Base-by-base conservation (phyloP, 2,113 vertebrate species). In the Pteropus alecto region DNA sequence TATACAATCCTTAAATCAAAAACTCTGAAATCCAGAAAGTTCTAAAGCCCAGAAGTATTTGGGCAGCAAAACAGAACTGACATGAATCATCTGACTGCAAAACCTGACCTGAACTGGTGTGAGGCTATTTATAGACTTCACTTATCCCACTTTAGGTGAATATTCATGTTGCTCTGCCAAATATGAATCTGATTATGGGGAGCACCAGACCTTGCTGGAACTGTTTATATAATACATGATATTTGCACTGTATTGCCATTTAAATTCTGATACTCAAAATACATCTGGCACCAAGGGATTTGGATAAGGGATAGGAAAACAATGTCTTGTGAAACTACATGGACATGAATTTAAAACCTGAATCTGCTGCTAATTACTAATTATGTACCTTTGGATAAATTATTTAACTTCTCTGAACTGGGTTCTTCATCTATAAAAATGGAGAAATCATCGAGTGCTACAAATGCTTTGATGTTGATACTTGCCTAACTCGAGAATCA, bases 151-250 rank as follows among this genome's bases (percentile, higher is more conserved):
- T 10, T 54, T 61, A 86, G 71, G 86, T 91, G 95, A 78, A 58
- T 93, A 94, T 82, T 96, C 92, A 82, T 86, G 58, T 58, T 82
- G 85, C 48, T 86, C 71, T 73, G 61, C 93, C 95, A 95, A 96
- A 90, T 90, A 74, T 61, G 61, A 97, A 78, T 93, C 82, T 68
- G 76, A 95, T 96, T 63, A 58, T 15, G 63, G 48, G 41, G 67
- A 74, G 26, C 68, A 77, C 78, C 60, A 86, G 79, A 41, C 61
- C 77, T 95, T 90, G 33, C 35, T 95, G 51, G 9, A 41, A 67
- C 51, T 96, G 41, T 96, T 96, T 77, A 81, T 58, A 68, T 43
- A 90, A 73, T 78, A 61, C 43, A 21, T 90, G 83, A 92, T 97
- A 94, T 95, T 94, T 95, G 30, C 41, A 61, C 77, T 89, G n/a